These are phyloP conservation scores for Drosophila crucigera DNA, from an alignment of 2,888 invertebrate genomes.

Conservation along the genomic window DNA sequence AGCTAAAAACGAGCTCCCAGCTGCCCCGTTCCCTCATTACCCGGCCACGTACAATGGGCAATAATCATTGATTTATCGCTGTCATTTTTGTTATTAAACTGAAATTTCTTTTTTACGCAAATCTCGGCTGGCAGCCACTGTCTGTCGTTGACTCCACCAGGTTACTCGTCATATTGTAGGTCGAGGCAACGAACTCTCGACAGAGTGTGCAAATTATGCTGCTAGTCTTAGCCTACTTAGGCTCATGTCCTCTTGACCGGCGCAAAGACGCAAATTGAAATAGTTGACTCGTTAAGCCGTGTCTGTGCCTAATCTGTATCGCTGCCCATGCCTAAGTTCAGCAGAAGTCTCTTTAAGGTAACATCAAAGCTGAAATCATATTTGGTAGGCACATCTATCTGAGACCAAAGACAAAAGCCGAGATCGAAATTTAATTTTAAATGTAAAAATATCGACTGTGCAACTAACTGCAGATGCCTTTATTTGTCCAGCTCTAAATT, in stretches of 20 bases:
- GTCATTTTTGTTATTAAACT: constrained; percentile 73
- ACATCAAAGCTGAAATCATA: neutral
- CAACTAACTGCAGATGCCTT: too few species aligned
- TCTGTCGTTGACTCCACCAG: constrained; percentile 8
- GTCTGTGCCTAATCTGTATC: constrained; percentile 59
- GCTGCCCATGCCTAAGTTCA: constrained; percentile 10
- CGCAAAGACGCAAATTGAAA: constrained; percentile 56
- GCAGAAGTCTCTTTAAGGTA: neutral
- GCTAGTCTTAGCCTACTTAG: constrained; percentile 45
- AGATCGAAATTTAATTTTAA: neutral
- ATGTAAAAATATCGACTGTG: neutral
- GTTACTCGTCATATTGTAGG: neutral
- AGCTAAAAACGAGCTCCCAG: constrained; percentile 7
- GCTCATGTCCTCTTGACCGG: constrained; percentile 50
- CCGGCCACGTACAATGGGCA: constrained; percentile 59
- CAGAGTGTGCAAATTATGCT: constrained; percentile 35
- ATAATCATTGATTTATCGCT: constrained; percentile 84
- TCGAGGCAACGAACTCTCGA: constrained; percentile 46
- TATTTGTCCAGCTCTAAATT: too few species aligned
- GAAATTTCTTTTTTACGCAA: constrained; percentile 48
- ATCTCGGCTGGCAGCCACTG: constrained; percentile 36
- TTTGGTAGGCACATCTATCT: neutral
- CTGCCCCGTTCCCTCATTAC: neutral
- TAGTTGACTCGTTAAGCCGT: constrained; percentile 44
- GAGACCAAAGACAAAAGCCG: neutral